Percentiles rank a stretch among this genome's conserved stretches.
Evolutionary conservation across 2,797 vertebrate genomes (phyloP).

Genomic region (Sus cebifrons): DNA sequence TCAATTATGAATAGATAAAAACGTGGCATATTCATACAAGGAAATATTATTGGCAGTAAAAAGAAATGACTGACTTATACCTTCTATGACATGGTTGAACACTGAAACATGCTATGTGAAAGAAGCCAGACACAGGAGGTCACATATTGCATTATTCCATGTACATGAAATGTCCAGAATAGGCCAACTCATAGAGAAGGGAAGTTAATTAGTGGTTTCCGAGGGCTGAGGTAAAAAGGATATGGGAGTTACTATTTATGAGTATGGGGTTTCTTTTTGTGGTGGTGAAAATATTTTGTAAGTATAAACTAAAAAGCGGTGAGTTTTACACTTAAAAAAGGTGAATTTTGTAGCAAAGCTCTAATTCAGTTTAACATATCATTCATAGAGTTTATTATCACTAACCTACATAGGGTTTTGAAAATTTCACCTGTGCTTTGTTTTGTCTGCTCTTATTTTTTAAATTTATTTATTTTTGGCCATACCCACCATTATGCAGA

Average conservation of each 20-base stretch:
- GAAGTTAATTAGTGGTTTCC: neutral
- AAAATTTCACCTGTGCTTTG: neutral
- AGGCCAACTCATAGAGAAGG: neutral
- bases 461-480: too few species aligned
- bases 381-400: neutral
- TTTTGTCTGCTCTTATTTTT: slow-evolving; percentile 3
- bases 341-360: neutral
- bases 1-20: neutral
- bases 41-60: neutral
- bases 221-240: neutral
- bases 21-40: neutral
- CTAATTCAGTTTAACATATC: neutral
- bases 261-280: neutral
- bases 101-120: neutral
- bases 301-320: neutral
- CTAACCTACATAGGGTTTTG: neutral
- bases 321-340: slow-evolving; percentile 31
- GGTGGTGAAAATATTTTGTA: neutral
- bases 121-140: neutral
- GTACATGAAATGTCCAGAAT: neutral
- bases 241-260: neutral
- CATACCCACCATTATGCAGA: too few species aligned
- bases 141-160: neutral
- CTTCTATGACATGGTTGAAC: neutral
- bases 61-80: neutral